These are phyloP conservation scores for Platynereis dumerilii DNA, from an alignment of 2,888 invertebrate species.

Conservation along the genomic window DNA sequence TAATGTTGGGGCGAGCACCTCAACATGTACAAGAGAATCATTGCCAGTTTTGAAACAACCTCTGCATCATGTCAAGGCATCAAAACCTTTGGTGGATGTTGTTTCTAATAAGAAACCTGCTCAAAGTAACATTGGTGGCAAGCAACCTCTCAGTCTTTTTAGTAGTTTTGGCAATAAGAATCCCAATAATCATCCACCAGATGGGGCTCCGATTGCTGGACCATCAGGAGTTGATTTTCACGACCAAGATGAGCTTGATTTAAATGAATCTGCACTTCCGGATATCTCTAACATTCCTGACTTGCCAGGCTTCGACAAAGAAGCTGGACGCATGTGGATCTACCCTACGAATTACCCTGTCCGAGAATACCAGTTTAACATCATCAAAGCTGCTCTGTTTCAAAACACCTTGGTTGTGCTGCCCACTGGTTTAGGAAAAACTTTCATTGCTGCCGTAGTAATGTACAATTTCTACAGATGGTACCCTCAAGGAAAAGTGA, in stretches of 20 bases:
- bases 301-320: constrained; percentile 62
- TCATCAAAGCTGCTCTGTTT: constrained; percentile 77
- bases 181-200: neutral
- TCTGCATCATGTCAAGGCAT: too few species aligned
- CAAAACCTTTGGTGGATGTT: too few species aligned
- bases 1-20: too few species aligned
- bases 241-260: neutral
- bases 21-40: too few species aligned
- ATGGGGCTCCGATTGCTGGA: neutral
- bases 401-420: constrained; percentile 86
- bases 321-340: constrained; percentile 82
- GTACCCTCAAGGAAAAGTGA: constrained; percentile 62
- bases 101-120: too few species aligned
- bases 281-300: constrained; percentile 30
- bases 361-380: constrained; percentile 84
- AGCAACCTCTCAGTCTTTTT: constrained; percentile 3
- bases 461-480: constrained; percentile 89
- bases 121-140: neutral
- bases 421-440: constrained; percentile 88
- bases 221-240: too few species aligned
- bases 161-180: too few species aligned
- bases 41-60: too few species aligned
- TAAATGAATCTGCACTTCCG: constrained; percentile 7
- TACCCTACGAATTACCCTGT: constrained; percentile 90
- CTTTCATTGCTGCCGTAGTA: constrained; percentile 94